These are phyloP conservation scores for Manis pentadactyla DNA, from an alignment of 2,797 vertebrate genomes.

Conservation along the genomic window DNA sequence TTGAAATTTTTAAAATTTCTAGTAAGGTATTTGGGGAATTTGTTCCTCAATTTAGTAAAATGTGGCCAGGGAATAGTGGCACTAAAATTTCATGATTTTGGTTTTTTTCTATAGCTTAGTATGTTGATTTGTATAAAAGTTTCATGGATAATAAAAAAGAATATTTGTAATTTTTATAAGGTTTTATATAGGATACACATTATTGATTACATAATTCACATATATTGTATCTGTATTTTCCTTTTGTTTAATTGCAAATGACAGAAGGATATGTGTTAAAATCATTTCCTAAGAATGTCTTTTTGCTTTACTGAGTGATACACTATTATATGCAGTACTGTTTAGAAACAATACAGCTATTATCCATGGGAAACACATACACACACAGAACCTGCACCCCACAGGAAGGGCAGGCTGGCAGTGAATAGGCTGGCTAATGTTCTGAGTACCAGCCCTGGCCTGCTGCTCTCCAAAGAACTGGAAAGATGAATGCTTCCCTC, in stretches of 20 bases:
- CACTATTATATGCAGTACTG: background rate
- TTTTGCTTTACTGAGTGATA: background rate
- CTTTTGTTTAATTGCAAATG: conserved; percentile 9
- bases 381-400: background rate
- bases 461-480: background rate
- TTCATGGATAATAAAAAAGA: background rate
- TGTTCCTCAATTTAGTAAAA: background rate
- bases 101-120: background rate
- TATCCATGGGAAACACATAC: background rate
- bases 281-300: background rate
- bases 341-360: background rate
- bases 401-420: background rate
- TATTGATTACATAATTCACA: background rate
- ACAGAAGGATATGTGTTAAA: background rate
- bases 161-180: background rate
- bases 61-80: background rate
- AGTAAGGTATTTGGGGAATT: background rate
- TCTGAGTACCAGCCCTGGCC: background rate
- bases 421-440: background rate
- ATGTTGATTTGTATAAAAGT: background rate
- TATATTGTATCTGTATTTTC: background rate
- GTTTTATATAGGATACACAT: background rate
- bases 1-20: background rate
- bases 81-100: background rate
- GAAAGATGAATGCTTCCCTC: background rate